Evolutionary conservation across 2,797 vertebrate species (phyloP).

Genomic region (Catamblyrhynchus diadema): DNA sequence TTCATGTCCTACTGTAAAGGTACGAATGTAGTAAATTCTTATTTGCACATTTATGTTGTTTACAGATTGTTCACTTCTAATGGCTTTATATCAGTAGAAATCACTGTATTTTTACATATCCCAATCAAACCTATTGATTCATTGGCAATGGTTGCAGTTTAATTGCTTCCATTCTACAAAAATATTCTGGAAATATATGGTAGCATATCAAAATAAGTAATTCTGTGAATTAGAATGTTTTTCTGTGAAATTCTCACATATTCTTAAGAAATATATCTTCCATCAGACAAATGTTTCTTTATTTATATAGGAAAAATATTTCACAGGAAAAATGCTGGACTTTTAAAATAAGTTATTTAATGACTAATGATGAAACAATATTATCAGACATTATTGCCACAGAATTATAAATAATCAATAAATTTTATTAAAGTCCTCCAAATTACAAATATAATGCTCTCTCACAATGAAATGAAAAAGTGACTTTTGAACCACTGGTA

Average conservation of each 20-base stretch:
- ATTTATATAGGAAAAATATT: not conserved
- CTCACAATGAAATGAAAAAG: not conserved
- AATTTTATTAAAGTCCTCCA: not conserved
- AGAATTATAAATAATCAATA: not conserved
- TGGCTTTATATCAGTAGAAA: not conserved
- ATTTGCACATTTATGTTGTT: not conserved
- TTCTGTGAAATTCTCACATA: not conserved
- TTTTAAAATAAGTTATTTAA: not conserved
- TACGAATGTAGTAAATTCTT: not conserved
- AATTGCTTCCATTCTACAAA: not conserved
- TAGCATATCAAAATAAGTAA: not conserved
- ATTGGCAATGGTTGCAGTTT: not conserved
- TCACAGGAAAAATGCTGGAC: not conserved
- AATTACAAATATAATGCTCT: not conserved
- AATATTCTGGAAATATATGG: not conserved
- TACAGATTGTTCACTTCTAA: not conserved
- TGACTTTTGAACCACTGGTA: not conserved
- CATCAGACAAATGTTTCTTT: not conserved
- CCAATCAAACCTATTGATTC: not conserved
- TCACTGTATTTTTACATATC: not conserved
- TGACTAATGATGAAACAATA: not conserved
- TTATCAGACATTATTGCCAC: not conserved
- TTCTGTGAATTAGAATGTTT: not conserved
- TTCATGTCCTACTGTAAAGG: not conserved
- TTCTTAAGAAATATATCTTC: not conserved